phyloP scores from a whole-genome alignment of 2,888 invertebrate species.

The Deilephila elpenor region DNA sequence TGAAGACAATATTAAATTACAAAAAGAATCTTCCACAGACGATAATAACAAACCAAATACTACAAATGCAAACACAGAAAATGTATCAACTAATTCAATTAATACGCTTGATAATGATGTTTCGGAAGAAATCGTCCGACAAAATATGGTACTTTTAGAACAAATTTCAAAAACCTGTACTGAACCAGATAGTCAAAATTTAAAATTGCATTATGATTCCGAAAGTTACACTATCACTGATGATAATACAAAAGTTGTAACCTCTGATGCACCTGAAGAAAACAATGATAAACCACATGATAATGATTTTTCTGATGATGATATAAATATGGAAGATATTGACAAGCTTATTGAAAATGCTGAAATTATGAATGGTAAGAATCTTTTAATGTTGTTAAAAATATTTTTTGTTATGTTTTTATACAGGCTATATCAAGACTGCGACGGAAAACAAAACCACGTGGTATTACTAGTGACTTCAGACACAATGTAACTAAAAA shows the following conservation, averaged over 20 bases:
- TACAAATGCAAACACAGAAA: not conserved
- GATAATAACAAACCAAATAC: not conserved
- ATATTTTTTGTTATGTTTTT: not conserved
- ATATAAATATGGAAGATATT: slow-evolving; percentile 69
- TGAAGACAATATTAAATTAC: not conserved
- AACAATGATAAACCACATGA: slow-evolving; percentile 37
- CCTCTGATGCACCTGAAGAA: slow-evolving; percentile 18
- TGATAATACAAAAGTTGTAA: not conserved
- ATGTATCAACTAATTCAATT: not conserved
- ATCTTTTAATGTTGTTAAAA: not conserved
- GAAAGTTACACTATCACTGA: slow-evolving; percentile 43
- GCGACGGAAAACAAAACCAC: too few relatives aligned
- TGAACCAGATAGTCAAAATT: slow-evolving; percentile 53
- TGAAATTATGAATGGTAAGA: slow-evolving; percentile 61
- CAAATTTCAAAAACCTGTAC: slow-evolving; percentile 28
- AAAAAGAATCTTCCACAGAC: not conserved
- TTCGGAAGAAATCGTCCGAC: not conserved
- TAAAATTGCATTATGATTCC: slow-evolving; percentile 58
- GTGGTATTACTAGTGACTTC: too few relatives aligned
- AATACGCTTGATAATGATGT: not conserved
- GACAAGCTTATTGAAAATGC: slow-evolving; percentile 71
- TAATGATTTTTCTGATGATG: slow-evolving; percentile 69
- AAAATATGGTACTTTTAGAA: not conserved
- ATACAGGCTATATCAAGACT: not conserved
- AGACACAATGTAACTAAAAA: too few relatives aligned